A percentile compares a stretch with the other conserved stretches of the same genome.
Conservation (phyloP, 1,140 invertebrate genomes). For the Teleopsis dalmanni region DNA sequence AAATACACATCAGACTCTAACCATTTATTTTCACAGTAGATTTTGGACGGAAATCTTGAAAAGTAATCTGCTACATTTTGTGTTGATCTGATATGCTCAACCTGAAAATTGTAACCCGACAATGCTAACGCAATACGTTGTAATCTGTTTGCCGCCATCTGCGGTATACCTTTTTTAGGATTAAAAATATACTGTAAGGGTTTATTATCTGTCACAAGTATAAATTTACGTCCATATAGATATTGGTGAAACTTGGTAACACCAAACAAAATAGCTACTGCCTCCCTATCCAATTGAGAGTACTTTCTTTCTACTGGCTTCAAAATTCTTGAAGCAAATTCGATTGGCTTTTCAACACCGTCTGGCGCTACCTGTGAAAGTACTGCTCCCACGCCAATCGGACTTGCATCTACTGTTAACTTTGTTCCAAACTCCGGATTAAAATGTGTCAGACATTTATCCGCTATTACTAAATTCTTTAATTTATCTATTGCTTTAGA, state of each 20-base stretch:
- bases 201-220: conserved; percentile 46
- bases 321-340: conserved; percentile 45
- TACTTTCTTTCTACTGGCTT: conserved; percentile 44
- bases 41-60: conserved; percentile 20
- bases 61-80: conserved; percentile 21
- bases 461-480: neutral
- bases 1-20: too few relatives aligned
- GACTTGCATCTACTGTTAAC: conserved; percentile 1
- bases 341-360: conserved; percentile 40
- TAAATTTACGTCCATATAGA: conserved; percentile 44
- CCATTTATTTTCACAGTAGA: too few relatives aligned
- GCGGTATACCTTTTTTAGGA: conserved; percentile 30
- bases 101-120: conserved; percentile 17
- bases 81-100: conserved; percentile 17
- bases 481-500: neutral
- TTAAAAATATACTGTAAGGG: conserved; percentile 44
- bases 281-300: conserved; percentile 47
- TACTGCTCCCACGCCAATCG: conserved; percentile 39
- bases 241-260: conserved; percentile 42
- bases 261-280: conserved; percentile 40
- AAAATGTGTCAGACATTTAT: conserved; percentile 12
- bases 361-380: conserved; percentile 39
- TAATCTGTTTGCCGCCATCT: conserved; percentile 19
- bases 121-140: conserved; percentile 28
- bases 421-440: neutral